These are phyloP conservation scores for Australoheros scitulus DNA, from an alignment of 2,113 vertebrate genomes.

Conservation along the genomic window DNA sequence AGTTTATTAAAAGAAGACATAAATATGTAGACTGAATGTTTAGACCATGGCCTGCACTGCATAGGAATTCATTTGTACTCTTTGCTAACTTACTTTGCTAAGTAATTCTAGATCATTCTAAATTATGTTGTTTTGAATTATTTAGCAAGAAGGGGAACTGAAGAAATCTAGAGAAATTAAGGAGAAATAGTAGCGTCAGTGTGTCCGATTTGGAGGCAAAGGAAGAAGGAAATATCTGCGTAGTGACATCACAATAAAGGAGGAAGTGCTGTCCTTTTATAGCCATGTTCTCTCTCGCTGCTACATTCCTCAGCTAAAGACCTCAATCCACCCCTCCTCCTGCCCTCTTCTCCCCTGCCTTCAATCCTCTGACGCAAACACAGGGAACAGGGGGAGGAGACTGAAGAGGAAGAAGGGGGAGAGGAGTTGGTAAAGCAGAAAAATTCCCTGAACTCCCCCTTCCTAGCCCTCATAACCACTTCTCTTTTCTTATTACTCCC, in stretches of 20 bases:
- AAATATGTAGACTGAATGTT: not conserved
- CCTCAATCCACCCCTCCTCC: conserved; percentile 43
- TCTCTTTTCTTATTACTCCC: conserved; percentile 55
- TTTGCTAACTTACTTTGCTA: not conserved
- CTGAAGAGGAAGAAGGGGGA: not conserved
- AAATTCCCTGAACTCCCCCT: conserved; percentile 61
- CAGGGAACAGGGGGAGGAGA: conserved; percentile 43
- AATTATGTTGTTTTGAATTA: not conserved
- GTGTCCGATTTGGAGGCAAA: conserved; percentile 50
- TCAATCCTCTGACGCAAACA: conserved; percentile 65
- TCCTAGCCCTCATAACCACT: conserved; percentile 18
- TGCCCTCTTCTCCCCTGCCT: conserved; percentile 41
- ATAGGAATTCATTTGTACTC: not conserved
- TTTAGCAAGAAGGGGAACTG: conserved; percentile 1
- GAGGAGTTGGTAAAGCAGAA: conserved; percentile 26
- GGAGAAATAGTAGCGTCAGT: conserved; percentile 58
- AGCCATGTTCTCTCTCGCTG: conserved; percentile 69
- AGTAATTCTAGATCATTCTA: not conserved
- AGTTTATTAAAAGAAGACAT: not conserved
- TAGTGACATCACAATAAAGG: conserved; percentile 66
- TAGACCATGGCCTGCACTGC: not conserved
- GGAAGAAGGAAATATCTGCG: conserved; percentile 68
- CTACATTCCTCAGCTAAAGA: conserved; percentile 69
- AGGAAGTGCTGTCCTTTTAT: conserved; percentile 78
- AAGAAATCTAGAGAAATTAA: conserved; percentile 18